Base-by-base conservation (phyloP, 2,888 invertebrate genomes). In the Sturmia bella region DNA sequence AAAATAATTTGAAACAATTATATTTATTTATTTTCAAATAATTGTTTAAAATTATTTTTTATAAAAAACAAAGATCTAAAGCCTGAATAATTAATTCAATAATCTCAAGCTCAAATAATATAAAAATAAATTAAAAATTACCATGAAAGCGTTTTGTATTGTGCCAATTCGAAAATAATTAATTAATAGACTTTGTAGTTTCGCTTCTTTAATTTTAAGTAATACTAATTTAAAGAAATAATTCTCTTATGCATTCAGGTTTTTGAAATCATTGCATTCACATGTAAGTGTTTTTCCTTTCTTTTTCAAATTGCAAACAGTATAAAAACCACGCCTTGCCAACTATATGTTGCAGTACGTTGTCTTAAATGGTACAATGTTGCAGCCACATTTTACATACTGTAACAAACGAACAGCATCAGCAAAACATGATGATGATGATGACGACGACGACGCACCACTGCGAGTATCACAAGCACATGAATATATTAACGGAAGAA, bases 401-500 rank as follows among this genome's bases (percentile, higher is more conserved):
- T 13, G 54, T 15, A 27, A 61, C 32, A 37, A 24, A 61, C 32
- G 24, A 24, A 24, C 52, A 59, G 52, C 43, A 76, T 69, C 45
- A 69, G 21, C 54, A 43, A 19, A 24, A 54, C 37, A 32, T 4
- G 43, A 57, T 32, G 45, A 63, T 15, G 43, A 13, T 9, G 45
- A 48, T 13, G 45, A 13, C 17, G 27, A 54, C 13, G 39, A 56
- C 39, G 61, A 61, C 39, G 61, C 69, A 69, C 54, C 69, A 32
- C 7, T 32, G 32, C 32, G 32, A 56, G 54, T 69, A 72, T 59
- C 63, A 50, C 70, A 77, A 76, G 69, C 76, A 70, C 24, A 66
- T 72, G 52, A 72, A 78, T 72, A 72, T 37, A 66, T 72, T 78
- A 72, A 78, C 64, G 72, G 64, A 78, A 72, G 70, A 72, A 43